These are phyloP conservation scores for Enteromius treurensis DNA, from an alignment of 2,797 vertebrate species.

Conservation along the genomic window DNA sequence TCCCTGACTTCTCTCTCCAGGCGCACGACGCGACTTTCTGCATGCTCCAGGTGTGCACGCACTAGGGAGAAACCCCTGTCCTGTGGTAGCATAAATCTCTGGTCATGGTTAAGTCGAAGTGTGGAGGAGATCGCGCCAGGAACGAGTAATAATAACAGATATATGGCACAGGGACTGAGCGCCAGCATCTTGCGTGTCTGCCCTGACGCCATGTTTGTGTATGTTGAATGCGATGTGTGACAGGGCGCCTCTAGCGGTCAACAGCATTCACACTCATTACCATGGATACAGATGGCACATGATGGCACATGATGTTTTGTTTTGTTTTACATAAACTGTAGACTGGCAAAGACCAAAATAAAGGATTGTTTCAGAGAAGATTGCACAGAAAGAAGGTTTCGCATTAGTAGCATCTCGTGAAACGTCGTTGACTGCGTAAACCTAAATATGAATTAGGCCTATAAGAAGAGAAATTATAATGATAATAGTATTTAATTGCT, in stretches of 20 bases:
- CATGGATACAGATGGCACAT: conserved; percentile 36
- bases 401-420: not conserved
- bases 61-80: conserved; percentile 77
- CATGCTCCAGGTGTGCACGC: conserved; percentile 64
- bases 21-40: conserved; percentile 63
- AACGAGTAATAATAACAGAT: conserved; percentile 65
- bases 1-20: conserved; percentile 61
- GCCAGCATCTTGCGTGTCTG: conserved; percentile 72
- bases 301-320: conserved; percentile 19
- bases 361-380: not conserved
- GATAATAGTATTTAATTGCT: not conserved
- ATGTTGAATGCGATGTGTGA: conserved; percentile 56
- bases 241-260: conserved; percentile 46
- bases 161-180: conserved; percentile 63
- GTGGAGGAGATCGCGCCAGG: conserved; percentile 63
- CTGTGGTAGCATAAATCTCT: conserved; percentile 71
- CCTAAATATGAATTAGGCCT: not conserved
- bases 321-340: conserved; percentile 21
- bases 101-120: conserved; percentile 68
- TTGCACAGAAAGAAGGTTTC: not conserved
- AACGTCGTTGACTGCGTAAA: not conserved
- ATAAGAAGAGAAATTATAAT: not conserved
- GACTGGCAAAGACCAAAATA: not conserved
- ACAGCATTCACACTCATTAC: not conserved
- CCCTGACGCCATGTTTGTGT: conserved; percentile 83